Percentiles rank a stretch among this genome's conserved stretches.
These are phyloP conservation scores for Pantelozetes paolii DNA, from an alignment of 2,888 invertebrate species.

Conservation along the genomic window DNA sequence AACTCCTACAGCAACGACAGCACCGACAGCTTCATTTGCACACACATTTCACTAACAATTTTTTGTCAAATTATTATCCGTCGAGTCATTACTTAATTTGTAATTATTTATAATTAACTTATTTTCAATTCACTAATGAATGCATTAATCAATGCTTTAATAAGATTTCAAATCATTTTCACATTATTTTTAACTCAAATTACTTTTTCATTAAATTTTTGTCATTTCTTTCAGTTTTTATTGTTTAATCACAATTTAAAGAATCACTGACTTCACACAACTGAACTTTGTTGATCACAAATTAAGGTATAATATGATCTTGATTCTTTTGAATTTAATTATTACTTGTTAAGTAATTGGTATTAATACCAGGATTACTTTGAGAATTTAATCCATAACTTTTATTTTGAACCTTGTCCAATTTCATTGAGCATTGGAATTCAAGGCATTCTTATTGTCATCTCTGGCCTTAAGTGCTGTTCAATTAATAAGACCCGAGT, in stretches of 20 bases:
- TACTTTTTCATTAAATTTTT: background rate
- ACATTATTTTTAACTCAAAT: background rate
- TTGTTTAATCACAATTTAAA: background rate
- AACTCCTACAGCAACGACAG: background rate
- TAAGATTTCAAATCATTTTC: background rate
- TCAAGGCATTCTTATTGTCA: no score
- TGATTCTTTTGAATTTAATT: no score
- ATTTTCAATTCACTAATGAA: background rate
- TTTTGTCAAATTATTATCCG: conserved; percentile 3
- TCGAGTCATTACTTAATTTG: conserved; percentile 33
- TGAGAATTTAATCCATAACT: no score
- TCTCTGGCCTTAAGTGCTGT: no score
- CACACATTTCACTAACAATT: conserved; percentile 11
- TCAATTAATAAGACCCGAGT: no score
- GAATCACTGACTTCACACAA: background rate
- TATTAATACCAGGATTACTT: no score
- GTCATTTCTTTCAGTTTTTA: background rate
- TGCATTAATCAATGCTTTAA: background rate
- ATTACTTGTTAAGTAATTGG: no score
- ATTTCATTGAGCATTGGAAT: no score
- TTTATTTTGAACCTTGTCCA: no score
- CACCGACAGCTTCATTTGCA: conserved; percentile 21
- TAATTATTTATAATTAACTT: conserved; percentile 6
- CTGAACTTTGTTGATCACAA: no score
- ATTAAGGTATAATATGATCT: no score